Percentiles rank a stretch among this genome's conserved stretches.
Evolutionary conservation across 2,888 invertebrate genomes (phyloP).

Genomic region (Siphlonurus alternatus): DNA sequence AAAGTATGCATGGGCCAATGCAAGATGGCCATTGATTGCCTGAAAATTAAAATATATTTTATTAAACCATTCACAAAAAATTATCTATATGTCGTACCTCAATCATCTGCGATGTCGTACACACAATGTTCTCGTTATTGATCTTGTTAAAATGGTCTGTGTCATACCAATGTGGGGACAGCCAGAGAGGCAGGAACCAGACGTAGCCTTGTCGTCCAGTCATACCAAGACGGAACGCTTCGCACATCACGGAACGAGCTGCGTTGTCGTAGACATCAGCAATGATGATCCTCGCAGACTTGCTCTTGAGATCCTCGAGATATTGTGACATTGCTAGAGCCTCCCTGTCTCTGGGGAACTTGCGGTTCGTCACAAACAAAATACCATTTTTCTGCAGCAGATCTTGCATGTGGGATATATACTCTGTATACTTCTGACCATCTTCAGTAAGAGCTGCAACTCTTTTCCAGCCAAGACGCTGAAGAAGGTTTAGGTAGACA

Average conservation of each 20-base stretch:
- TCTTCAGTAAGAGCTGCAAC: constrained; percentile 64
- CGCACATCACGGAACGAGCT: constrained; percentile 63
- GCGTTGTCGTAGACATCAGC: constrained; percentile 59
- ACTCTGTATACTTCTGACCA: constrained; percentile 61
- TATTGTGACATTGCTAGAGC: constrained; percentile 41
- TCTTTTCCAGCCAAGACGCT: constrained; percentile 45
- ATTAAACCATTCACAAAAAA: constrained; percentile 21
- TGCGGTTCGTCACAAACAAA: constrained; percentile 46
- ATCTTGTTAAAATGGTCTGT: constrained; percentile 31
- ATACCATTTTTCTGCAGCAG: constrained; percentile 43
- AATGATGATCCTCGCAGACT: constrained; percentile 57
- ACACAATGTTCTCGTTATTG: constrained; percentile 31
- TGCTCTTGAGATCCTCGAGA: constrained; percentile 43
- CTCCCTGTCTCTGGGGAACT: constrained; percentile 43
- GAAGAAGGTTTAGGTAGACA: constrained; percentile 44
- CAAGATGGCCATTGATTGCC: constrained; percentile 56
- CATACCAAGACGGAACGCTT: constrained; percentile 54
- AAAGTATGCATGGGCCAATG: constrained; percentile 48
- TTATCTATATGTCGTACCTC: constrained; percentile 19
- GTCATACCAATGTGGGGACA: constrained; percentile 42
- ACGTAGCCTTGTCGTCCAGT: constrained; percentile 53
- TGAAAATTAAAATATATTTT: constrained; percentile 18
- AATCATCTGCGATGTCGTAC: constrained; percentile 42
- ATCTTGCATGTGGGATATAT: constrained; percentile 51
- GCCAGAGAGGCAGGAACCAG: constrained; percentile 73